Percentiles rank a stretch among this genome's conserved stretches.
These are phyloP conservation scores for Helicorthomorpha holstii DNA, from an alignment of 1,140 invertebrate species.

Conservation along the genomic window DNA sequence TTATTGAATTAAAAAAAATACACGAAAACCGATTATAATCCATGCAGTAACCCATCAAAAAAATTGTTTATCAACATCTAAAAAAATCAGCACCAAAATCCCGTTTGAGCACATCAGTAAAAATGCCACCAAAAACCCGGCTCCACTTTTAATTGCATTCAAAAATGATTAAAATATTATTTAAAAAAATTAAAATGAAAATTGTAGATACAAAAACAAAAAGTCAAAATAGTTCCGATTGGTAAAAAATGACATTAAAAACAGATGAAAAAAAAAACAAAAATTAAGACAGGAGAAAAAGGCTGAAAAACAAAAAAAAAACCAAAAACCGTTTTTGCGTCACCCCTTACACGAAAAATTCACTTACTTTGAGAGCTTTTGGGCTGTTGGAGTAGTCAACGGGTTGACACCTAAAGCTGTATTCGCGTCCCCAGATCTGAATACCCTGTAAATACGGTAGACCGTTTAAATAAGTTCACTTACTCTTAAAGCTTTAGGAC, in stretches of 20 bases:
- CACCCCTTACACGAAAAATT: neutral
- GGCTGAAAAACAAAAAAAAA: slow-evolving; percentile 5
- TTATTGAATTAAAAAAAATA: no score
- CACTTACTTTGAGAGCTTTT: slow-evolving; percentile 44
- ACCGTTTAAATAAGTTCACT: slow-evolving; percentile 34
- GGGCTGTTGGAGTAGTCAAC: slow-evolving; percentile 65
- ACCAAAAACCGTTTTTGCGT: slow-evolving; percentile 2
- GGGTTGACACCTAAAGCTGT: slow-evolving; percentile 73
- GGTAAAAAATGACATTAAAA: slow-evolving; percentile 5
- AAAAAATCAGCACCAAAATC: no score
- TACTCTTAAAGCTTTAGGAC: slow-evolving; percentile 59
- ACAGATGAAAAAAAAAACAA: neutral
- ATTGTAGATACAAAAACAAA: slow-evolving; percentile 22
- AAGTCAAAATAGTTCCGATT: slow-evolving; percentile 7
- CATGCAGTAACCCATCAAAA: no score
- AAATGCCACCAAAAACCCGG: no score
- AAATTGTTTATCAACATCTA: no score
- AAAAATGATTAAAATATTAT: no score
- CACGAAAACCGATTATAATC: no score
- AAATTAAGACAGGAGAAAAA: neutral
- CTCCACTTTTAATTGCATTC: no score
- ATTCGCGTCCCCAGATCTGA: slow-evolving; percentile 25
- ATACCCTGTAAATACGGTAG: slow-evolving; percentile 1
- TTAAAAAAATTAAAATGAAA: no score
- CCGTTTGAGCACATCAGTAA: no score